Conservation (phyloP, 1,140 invertebrate genomes). For the Drosophila ironensis region DNA sequence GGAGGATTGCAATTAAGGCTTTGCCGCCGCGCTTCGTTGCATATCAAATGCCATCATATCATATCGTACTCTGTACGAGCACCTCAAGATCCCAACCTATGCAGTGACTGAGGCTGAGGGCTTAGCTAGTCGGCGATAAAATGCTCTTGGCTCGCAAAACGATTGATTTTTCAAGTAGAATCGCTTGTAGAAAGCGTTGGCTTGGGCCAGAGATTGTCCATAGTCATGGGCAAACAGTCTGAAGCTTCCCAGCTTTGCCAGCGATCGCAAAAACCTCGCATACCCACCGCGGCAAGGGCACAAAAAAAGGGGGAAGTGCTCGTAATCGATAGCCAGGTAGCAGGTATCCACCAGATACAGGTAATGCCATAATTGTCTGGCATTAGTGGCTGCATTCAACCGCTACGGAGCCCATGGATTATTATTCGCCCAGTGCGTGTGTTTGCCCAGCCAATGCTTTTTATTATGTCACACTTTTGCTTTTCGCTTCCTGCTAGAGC, state of each 20-base stretch:
- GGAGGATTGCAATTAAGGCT: slow-evolving; percentile 66
- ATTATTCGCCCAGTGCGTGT: slow-evolving; percentile 18
- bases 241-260: neutral
- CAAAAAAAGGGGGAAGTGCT: slow-evolving; percentile 21
- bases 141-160: no score
- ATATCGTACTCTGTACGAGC: slow-evolving; percentile 20
- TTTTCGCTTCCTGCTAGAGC: slow-evolving; percentile 55
- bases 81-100: no score
- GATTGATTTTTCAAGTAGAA: no score
- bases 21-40: slow-evolving; percentile 43
- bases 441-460: slow-evolving; percentile 9
- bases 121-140: no score
- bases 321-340: slow-evolving; percentile 36
- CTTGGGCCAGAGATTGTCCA: no score
- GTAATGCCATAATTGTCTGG: slow-evolving; percentile 64
- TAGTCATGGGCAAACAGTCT: no score
- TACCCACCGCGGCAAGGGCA: neutral
- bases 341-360: slow-evolving; percentile 38
- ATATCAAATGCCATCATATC: slow-evolving; percentile 34
- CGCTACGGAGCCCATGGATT: slow-evolving; percentile 11
- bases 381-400: slow-evolving; percentile 70
- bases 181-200: no score
- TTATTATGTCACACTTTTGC: slow-evolving; percentile 73
- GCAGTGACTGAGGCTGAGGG: slow-evolving; percentile 41
- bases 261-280: neutral